phyloP scores from a whole-genome alignment of 1,140 invertebrate species.

The Orius insidiosus region DNA sequence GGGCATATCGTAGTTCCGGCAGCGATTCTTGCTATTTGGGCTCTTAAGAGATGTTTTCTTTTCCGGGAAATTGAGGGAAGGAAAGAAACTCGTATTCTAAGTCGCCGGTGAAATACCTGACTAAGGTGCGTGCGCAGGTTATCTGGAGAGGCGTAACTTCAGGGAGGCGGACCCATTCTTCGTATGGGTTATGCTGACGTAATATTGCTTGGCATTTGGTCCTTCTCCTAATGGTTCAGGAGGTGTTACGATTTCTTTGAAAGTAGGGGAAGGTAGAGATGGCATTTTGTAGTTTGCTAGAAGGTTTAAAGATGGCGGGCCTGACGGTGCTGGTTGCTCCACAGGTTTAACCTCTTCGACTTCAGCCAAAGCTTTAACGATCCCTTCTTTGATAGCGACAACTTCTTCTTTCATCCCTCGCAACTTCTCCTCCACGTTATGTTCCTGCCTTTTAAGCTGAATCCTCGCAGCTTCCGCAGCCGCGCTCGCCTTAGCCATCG shows the following conservation, averaged over 20 bases:
- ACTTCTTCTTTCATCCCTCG: conserved; percentile 9
- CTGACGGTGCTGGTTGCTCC: background rate
- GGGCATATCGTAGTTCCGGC: conserved; percentile 5
- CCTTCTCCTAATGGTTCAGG: conserved; percentile 1
- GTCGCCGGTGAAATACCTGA: conserved; percentile 3
- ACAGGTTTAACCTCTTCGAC: too few relatives aligned
- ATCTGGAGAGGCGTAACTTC: conserved; percentile 37
- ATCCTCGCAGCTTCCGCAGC: background rate
- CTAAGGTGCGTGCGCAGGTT: background rate
- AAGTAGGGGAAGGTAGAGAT: background rate
- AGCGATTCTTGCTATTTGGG: conserved; percentile 5
- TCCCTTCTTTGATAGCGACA: conserved; percentile 8
- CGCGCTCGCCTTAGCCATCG: background rate
- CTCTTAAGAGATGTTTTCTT: conserved; percentile 2
- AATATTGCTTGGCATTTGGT: conserved; percentile 1
- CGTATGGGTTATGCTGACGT: conserved; percentile 28
- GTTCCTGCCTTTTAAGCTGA: background rate
- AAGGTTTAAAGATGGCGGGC: background rate
- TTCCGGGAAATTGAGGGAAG: conserved; percentile 4
- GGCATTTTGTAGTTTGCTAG: conserved; percentile 6
- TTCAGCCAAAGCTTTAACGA: conserved; percentile 2
- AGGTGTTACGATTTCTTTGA: background rate
- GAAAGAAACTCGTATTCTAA: background rate
- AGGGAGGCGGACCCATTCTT: conserved; percentile 52
- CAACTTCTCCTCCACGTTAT: conserved; percentile 6